Evolutionary conservation across 2,888 invertebrate genomes (phyloP).

Genomic region (Camptogramma bilineatum): DNA sequence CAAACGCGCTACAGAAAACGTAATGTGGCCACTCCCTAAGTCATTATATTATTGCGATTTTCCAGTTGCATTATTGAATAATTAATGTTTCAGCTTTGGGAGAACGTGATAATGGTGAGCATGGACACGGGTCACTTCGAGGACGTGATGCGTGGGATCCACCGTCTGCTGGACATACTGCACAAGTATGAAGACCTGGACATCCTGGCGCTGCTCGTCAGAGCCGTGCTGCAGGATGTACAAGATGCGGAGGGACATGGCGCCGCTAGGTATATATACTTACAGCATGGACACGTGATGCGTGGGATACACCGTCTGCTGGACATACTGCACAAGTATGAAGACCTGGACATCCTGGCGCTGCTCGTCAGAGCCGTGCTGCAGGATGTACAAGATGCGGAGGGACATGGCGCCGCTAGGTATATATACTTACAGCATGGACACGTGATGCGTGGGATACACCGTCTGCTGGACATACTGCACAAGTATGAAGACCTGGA

Average conservation of each 20-base stretch:
- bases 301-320: too few relatives aligned
- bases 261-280: too few relatives aligned
- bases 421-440: too few relatives aligned
- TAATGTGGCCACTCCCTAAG: too few relatives aligned
- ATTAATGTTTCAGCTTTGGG: constrained; percentile 94
- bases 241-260: constrained; percentile 87
- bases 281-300: too few relatives aligned
- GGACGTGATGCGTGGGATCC: constrained; percentile 93
- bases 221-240: constrained; percentile 87
- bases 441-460: too few relatives aligned
- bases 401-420: constrained; percentile 85
- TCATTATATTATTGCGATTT: too few relatives aligned
- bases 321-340: too few relatives aligned
- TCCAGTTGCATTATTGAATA: too few relatives aligned
- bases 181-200: constrained; percentile 93
- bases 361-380: constrained; percentile 90
- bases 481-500: too few relatives aligned
- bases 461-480: too few relatives aligned
- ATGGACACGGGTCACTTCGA: constrained; percentile 94
- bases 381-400: constrained; percentile 87
- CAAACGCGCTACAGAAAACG: too few relatives aligned
- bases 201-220: constrained; percentile 89
- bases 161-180: constrained; percentile 94
- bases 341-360: constrained; percentile 90
- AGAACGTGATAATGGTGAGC: constrained; percentile 95